These are phyloP conservation scores for Thaumatotibia leucotreta DNA, from an alignment of 1,140 invertebrate genomes.

Conservation along the genomic window DNA sequence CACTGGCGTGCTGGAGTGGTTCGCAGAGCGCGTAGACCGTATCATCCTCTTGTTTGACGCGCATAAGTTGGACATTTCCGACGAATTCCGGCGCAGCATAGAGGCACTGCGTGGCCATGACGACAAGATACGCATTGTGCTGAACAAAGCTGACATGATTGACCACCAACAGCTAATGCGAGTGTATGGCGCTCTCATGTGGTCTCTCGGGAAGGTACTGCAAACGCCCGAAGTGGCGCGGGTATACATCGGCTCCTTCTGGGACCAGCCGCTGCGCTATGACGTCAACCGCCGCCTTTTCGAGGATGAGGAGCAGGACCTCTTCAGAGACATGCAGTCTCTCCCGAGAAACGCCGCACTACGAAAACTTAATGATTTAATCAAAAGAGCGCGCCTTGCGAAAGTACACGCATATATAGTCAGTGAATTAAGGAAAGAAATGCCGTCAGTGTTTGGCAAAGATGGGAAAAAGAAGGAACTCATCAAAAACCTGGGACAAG, in stretches of 20 bases:
- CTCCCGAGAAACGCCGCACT: slow-evolving; percentile 96
- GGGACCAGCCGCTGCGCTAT: slow-evolving; percentile 96
- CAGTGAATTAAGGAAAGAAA: slow-evolving; percentile 94
- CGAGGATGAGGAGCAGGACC: slow-evolving; percentile 97
- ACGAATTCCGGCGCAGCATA: slow-evolving; percentile 96
- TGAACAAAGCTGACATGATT: slow-evolving; percentile 99
- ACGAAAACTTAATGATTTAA: slow-evolving; percentile 97
- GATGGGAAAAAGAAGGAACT: slow-evolving; percentile 97
- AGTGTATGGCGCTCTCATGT: slow-evolving; percentile 99
- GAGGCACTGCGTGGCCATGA: slow-evolving; percentile 97
- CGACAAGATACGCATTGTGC: slow-evolving; percentile 98
- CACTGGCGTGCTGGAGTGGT: slow-evolving; percentile 98
- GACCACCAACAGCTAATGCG: slow-evolving; percentile 99
- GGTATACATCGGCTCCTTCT: slow-evolving; percentile 98
- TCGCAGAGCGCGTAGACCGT: slow-evolving; percentile 97
- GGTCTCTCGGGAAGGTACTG: slow-evolving; percentile 96
- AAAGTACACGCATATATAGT: slow-evolving; percentile 99
- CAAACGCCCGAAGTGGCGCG: slow-evolving; percentile 99
- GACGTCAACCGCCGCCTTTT: slow-evolving; percentile 93
- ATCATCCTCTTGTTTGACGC: slow-evolving; percentile 99
- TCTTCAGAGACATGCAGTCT: slow-evolving; percentile 96
- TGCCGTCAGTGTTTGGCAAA: slow-evolving; percentile 97
- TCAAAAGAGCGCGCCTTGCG: slow-evolving; percentile 96
- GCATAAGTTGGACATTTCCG: slow-evolving; percentile 99
- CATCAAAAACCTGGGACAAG: slow-evolving; percentile 93